Evolutionary conservation across 2,797 vertebrate genomes (phyloP), one percentile per base, ranked within the genome.

Genomic region (Manis pentadactyla): DNA sequence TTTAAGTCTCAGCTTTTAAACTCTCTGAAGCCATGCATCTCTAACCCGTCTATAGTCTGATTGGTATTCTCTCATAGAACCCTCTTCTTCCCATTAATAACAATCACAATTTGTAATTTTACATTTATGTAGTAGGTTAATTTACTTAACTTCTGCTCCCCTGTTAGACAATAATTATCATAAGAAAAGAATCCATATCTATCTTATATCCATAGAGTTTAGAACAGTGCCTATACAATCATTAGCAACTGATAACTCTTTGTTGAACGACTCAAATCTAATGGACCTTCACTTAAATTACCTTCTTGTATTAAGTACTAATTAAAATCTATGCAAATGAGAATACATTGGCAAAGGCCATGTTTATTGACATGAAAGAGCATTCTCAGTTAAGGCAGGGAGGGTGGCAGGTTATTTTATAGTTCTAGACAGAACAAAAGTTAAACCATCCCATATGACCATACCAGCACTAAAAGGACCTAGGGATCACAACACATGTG

Each of bases 211-310:
- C n/a, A 46, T 12, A 74, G 21, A 42, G 29, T 93, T 94, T 87
- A 93, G 17, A 88, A 87, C 11, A 55, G 11, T 57, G 27, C 31
- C 55, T 73, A 5, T 77, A 61, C 23, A 85, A 46, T 81, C 25
- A 83, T 64, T 82, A 77, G 57, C 21, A 73, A 11, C 73, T 23
- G 3, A 34, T 84, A 88, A 82, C 6, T 68, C 31, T 87, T 93
- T 83, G n/a, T 77, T 63, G 61, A 86, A 51, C 86, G n/a, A 92
- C 25, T 88, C 85, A 69, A 91, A 73, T 87, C 51, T 66, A 93
- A 68, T 46, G 18, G 46, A 89, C 39, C 2, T 21, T 94, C 71
- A 49, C 18, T 94, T 81, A 93, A 77, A 85, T 91, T 57, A 78
- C 37, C 18, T 79, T 66, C 68, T 69, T 79, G 2, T 74, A 93